A percentile compares a stretch with the other conserved stretches of the same genome.
Conservation (phyloP, 2,888 invertebrate genomes). For the Druceiella hillmani region DNA sequence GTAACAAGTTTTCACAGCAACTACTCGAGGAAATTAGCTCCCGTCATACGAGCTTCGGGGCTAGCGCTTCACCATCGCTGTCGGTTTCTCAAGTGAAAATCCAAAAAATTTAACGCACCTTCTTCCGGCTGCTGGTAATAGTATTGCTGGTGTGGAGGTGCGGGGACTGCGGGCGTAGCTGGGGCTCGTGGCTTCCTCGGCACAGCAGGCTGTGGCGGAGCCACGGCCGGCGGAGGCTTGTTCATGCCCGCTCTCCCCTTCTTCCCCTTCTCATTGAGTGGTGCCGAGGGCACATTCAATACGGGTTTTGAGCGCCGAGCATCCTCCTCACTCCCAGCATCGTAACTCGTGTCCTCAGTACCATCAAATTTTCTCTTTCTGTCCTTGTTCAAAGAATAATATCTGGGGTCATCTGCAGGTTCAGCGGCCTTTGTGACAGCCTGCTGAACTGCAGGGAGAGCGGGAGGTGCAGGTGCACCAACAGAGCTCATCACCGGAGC, state of each 20-base stretch:
- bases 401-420: conserved; percentile 64
- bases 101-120: conserved; percentile 56
- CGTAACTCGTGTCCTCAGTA: conserved; percentile 60
- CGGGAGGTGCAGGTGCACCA: conserved; percentile 33
- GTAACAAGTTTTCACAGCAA: conserved; percentile 51
- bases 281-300: conserved; percentile 48
- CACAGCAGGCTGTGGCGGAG: conserved; percentile 44
- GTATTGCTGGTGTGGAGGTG: conserved; percentile 51
- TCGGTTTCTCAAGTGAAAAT: conserved; percentile 53
- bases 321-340: conserved; percentile 50
- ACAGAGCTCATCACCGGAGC: conserved; percentile 25
- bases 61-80: conserved; percentile 56
- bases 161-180: conserved; percentile 42
- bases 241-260: conserved; percentile 34
- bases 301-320: conserved; percentile 47
- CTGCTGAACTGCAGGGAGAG: conserved; percentile 34
- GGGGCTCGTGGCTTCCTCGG: conserved; percentile 46
- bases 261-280: conserved; percentile 44
- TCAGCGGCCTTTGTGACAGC: conserved; percentile 41
- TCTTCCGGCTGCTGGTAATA: conserved; percentile 54
- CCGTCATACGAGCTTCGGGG: conserved; percentile 56
- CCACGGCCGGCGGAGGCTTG: conserved; percentile 35
- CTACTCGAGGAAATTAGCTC: conserved; percentile 49
- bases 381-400: conserved; percentile 68
- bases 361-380: conserved; percentile 64